phyloP scores from a whole-genome alignment of 2,797 vertebrate genomes.

The Sebastes wilsoni region DNA sequence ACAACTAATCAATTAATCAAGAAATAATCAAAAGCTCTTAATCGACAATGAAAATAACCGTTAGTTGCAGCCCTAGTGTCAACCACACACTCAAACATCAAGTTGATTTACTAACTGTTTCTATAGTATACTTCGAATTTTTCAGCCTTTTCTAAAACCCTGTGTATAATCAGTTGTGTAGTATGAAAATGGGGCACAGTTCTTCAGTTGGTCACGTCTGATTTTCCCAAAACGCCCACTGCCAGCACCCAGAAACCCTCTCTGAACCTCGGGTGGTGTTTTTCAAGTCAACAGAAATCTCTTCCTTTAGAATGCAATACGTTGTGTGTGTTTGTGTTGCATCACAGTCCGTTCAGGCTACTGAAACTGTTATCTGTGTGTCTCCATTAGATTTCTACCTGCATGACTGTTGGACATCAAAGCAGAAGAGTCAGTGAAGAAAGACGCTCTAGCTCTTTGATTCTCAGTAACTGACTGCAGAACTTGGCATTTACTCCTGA shows the following conservation, averaged over 20 bases:
- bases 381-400: slow-evolving; percentile 51
- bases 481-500: slow-evolving; percentile 36
- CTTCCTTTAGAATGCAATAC: slow-evolving; percentile 29
- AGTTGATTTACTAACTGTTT: neutral
- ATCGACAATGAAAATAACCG: no score
- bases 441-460: slow-evolving; percentile 49
- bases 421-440: slow-evolving; percentile 43
- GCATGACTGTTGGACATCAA: slow-evolving; percentile 61
- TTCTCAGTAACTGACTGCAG: slow-evolving; percentile 43
- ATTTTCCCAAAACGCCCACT: neutral
- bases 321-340: slow-evolving; percentile 21
- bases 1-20: no score
- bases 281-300: slow-evolving; percentile 17
- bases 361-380: slow-evolving; percentile 25
- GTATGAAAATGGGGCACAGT: neutral
- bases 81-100: neutral
- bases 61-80: neutral
- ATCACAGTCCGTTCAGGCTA: slow-evolving; percentile 10
- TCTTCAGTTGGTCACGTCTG: neutral
- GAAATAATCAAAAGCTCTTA: no score
- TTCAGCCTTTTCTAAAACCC: neutral
- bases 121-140: neutral
- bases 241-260: neutral
- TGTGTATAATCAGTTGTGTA: neutral
- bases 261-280: slow-evolving; percentile 1